These are phyloP conservation scores for Psilopsiagon aurifrons DNA, from an alignment of 2,113 vertebrate species.

Conservation along the genomic window DNA sequence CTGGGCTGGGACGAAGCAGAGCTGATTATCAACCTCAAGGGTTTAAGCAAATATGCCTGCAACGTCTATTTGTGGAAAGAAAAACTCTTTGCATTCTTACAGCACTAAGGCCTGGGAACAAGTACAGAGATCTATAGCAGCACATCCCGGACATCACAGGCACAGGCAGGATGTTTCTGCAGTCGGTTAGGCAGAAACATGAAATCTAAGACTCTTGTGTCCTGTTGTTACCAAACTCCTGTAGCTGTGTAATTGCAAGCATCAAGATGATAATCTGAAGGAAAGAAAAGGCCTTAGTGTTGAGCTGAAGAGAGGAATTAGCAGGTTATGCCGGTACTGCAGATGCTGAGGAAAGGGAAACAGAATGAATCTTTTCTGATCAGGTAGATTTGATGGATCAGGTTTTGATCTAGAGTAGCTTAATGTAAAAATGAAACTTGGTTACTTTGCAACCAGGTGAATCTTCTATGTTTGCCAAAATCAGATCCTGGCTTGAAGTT, in stretches of 20 bases:
- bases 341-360: background rate
- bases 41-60: slow-evolving; percentile 54
- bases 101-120: background rate
- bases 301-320: background rate
- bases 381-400: background rate
- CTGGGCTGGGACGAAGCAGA: slow-evolving; percentile 12
- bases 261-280: background rate
- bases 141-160: background rate
- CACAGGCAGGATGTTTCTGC: background rate
- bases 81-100: slow-evolving; percentile 21
- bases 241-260: background rate
- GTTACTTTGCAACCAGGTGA: background rate
- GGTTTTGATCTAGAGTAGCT: background rate
- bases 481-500: background rate
- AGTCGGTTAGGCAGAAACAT: background rate
- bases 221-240: background rate
- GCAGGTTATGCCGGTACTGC: background rate
- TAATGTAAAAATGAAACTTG: background rate
- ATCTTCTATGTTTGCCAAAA: background rate
- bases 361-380: background rate
- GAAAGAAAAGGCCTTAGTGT: background rate
- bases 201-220: background rate
- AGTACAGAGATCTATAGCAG: background rate
- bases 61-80: slow-evolving; percentile 44
- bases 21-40: slow-evolving; percentile 51